Percentiles rank a stretch among this genome's conserved stretches.
Evolutionary conservation across 2,888 invertebrate species (phyloP).

Genomic region (Allygus modestus): DNA sequence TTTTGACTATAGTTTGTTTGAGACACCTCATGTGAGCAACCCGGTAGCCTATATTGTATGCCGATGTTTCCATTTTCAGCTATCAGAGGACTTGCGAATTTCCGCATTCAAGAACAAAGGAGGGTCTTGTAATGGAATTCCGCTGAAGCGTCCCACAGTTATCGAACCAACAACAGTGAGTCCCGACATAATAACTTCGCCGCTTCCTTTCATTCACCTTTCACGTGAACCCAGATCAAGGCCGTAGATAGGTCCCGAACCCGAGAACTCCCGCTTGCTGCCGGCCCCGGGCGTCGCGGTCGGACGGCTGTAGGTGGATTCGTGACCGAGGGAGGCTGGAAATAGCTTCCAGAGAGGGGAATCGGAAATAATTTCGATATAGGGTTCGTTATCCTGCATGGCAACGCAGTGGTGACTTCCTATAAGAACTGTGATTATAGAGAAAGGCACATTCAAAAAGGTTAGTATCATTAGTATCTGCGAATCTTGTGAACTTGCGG

Average conservation of each 20-base stretch:
- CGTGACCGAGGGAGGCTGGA: background rate
- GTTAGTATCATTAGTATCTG: too few relatives aligned
- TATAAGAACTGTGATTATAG: background rate
- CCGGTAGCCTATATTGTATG: too few relatives aligned
- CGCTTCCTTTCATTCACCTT: conserved; percentile 30
- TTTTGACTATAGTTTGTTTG: too few relatives aligned
- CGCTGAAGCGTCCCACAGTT: background rate
- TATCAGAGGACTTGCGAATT: too few relatives aligned
- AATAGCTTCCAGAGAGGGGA: background rate
- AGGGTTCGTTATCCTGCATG: background rate
- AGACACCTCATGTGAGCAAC: too few relatives aligned
- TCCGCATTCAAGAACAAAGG: too few relatives aligned
- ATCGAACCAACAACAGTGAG: background rate
- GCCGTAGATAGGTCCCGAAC: conserved; percentile 9
- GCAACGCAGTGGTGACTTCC: background rate
- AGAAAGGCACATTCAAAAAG: background rate
- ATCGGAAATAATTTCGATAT: background rate
- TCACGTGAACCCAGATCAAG: conserved; percentile 9
- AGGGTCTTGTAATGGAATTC: too few relatives aligned
- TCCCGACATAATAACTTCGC: background rate
- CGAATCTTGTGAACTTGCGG: too few relatives aligned
- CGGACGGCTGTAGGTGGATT: background rate
- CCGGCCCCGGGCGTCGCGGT: background rate
- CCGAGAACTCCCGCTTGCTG: background rate
- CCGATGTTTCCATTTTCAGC: too few relatives aligned